phyloP scores from a whole-genome alignment of 2,797 vertebrate genomes.

The Loriculus beryllinus region DNA sequence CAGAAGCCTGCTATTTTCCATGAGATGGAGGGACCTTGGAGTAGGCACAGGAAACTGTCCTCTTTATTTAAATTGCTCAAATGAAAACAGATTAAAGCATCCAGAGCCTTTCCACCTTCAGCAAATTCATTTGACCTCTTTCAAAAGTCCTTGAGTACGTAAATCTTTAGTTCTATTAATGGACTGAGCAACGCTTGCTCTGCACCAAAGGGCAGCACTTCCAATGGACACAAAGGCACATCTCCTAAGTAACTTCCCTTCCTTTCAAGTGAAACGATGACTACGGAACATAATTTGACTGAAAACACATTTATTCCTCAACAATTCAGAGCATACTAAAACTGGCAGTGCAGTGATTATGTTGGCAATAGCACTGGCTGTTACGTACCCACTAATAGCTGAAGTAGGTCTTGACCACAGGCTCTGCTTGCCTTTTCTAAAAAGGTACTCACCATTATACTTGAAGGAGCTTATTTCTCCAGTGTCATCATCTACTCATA shows the following conservation, averaged over 20 bases:
- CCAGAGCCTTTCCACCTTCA: constrained; percentile 29
- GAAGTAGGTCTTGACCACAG: neutral
- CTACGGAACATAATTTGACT: neutral
- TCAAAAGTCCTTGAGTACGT: neutral
- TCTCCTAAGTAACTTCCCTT: neutral
- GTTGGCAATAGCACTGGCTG: accelerated
- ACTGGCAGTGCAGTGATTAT: neutral
- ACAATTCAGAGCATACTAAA: neutral
- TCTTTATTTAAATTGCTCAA: neutral
- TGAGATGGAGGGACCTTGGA: neutral
- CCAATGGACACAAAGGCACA: neutral
- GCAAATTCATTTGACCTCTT: constrained; percentile 35
- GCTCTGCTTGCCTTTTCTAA: neutral
- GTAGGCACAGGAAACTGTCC: neutral
- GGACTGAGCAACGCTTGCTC: neutral
- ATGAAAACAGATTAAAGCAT: neutral
- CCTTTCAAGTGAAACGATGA: neutral
- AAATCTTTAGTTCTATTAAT: constrained; percentile 27
- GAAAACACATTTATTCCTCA: neutral
- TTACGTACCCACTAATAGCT: accelerated
- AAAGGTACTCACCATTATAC: neutral
- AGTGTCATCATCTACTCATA: neutral
- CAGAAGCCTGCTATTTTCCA: neutral
- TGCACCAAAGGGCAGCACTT: neutral
- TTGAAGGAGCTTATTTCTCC: neutral